Evolutionary conservation across 2,888 invertebrate genomes (phyloP), one percentile per base, ranked within the genome.

Genomic region (Euspilapteryx auroguttella): DNA sequence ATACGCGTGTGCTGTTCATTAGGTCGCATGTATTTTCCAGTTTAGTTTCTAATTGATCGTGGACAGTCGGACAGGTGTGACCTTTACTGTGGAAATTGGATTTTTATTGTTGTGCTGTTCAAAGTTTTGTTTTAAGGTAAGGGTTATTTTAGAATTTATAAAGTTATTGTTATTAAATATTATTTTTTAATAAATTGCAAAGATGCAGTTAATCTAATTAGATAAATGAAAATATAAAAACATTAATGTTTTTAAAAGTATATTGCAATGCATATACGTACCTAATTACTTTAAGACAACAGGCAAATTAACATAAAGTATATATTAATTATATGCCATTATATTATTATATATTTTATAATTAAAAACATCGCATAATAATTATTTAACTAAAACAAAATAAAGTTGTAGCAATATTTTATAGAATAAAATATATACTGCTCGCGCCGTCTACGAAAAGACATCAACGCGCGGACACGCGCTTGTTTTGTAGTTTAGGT

Each of bases 1-100:
- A 17, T 17, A 17, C 17, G 17, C 8, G 5, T 5, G 17, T 8
- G 17, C 5, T n/a, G n/a, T n/a, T n/a, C 17, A 17, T 17, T 17
- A 37, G 39, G 66, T 57, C 37, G 53, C 58, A 53, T 66, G 51
- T 61, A 62, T 47, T 56, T 61, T 57, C 52, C 41, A 40, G 50
- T 50, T 54, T 53, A 53, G 55, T 40, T 41, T 66, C 55, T 52
- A 50, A 54, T 56, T 51, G 50, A 40, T 45, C 45, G 51, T 49
- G 49, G 47, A 44, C 48, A 37, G 36, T 44, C 40, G 44, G 36
- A 39, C 47, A 45, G 49, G 49, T 54, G 56, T 44, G 44, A 43
- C 40, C 36, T 37, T 31, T 30, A 34, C 17, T 29, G 34, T 37
- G 30, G n/a, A n/a, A n/a, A n/a, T n/a, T n/a, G n/a, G n/a, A n/a